phyloP scores from a whole-genome alignment of 2,888 invertebrate species.

The Sturmia bella region DNA sequence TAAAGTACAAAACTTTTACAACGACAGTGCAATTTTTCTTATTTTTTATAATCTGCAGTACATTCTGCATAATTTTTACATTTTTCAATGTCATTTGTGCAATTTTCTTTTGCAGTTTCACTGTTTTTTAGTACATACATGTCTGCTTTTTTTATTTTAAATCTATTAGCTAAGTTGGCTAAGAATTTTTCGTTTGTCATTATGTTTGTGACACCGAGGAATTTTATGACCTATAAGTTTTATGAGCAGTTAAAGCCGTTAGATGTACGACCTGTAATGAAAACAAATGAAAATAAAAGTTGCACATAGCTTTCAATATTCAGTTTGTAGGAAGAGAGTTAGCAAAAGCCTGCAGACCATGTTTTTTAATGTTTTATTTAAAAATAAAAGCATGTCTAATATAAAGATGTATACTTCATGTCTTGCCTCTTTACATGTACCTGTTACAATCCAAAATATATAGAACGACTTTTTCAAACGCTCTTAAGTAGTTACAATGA shows the following conservation, averaged over 20 bases:
- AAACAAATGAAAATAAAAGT: not conserved
- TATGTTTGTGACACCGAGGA: constrained; percentile 13
- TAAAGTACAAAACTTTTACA: constrained; percentile 63
- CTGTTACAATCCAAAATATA: too few species aligned
- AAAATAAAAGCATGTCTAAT: too few species aligned
- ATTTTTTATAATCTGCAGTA: constrained; percentile 62
- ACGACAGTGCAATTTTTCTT: constrained; percentile 59
- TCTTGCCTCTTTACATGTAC: too few species aligned
- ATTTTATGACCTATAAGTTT: not conserved
- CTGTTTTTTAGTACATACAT: constrained; percentile 51
- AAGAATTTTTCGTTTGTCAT: constrained; percentile 15
- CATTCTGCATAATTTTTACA: constrained; percentile 80
- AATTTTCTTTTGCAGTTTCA: constrained; percentile 65
- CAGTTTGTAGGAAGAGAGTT: too few species aligned
- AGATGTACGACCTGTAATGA: not conserved
- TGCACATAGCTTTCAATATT: not conserved
- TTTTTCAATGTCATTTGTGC: constrained; percentile 79
- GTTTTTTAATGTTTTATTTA: not conserved
- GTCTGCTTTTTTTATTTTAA: constrained; percentile 25
- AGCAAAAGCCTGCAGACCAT: too few species aligned
- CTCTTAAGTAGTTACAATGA: too few species aligned
- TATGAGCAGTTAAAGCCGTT: not conserved
- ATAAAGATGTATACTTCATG: too few species aligned
- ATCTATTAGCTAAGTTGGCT: constrained; percentile 11
- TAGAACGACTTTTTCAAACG: too few species aligned